Evolutionary conservation across 2,797 vertebrate genomes (phyloP).

Genomic region (Rhinogobio ventralis): DNA sequence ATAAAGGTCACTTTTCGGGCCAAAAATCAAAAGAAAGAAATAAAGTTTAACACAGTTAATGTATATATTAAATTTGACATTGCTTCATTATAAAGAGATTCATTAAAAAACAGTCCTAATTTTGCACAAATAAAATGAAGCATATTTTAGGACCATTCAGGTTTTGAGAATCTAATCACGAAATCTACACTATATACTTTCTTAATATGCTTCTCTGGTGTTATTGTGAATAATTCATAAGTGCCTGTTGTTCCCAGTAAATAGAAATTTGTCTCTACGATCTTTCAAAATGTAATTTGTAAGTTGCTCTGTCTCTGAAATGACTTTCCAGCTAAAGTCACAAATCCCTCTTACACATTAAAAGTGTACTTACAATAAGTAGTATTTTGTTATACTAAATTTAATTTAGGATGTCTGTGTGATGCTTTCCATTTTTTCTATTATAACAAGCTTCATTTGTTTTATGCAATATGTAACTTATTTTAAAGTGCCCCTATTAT

Average conservation of each 20-base stretch:
- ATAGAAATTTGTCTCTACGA: not conserved
- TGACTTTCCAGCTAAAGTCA: not conserved
- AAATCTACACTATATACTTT: not conserved
- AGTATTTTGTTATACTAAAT: not conserved
- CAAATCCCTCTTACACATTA: not conserved
- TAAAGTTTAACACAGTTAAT: not conserved
- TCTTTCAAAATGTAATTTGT: conserved; percentile 10
- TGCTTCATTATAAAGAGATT: not conserved
- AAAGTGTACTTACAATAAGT: not conserved
- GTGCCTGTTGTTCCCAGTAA: not conserved
- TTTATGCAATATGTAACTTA: not conserved
- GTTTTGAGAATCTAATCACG: too few species aligned
- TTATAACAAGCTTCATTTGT: not conserved
- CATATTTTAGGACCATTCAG: not conserved
- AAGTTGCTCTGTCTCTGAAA: not conserved
- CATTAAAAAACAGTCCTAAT: not conserved
- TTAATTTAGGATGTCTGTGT: not conserved
- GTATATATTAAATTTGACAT: not conserved
- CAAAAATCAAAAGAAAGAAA: not conserved
- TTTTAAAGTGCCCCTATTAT: not conserved
- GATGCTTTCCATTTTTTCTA: too few species aligned
- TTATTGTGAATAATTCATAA: not conserved
- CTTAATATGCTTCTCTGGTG: not conserved
- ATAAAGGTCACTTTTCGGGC: not conserved
- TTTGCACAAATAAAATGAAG: not conserved